Evolutionary conservation across 2,888 invertebrate species (phyloP), one percentile per base, ranked within the genome.

Genomic region (Microchrysa polita): DNA sequence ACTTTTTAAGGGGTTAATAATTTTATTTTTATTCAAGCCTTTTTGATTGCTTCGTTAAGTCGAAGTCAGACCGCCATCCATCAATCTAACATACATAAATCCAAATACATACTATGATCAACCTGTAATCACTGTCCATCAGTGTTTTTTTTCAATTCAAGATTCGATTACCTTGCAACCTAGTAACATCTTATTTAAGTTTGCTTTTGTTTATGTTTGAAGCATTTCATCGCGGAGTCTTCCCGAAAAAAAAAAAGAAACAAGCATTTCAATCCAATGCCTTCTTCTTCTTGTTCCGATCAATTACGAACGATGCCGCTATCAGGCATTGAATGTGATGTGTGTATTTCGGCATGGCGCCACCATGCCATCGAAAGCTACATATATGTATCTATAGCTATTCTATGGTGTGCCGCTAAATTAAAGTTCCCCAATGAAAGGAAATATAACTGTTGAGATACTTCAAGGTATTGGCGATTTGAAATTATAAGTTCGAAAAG

Each of bases 361-460:
- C 55, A n/a, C 10, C 44, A 27, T n/a, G n/a, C n/a, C n/a, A n/a
- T 34, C 27, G 27, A 34, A 34, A 34, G 7, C 27, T 5, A 2
- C 27, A 65, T n/a, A n/a, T n/a, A n/a, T n/a, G n/a, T n/a, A n/a
- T n/a, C n/a, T n/a, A n/a, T n/a, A n/a, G n/a, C n/a, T n/a, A n/a
- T n/a, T n/a, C n/a, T n/a, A n/a, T n/a, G n/a, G n/a, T n/a, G n/a
- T n/a, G n/a, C n/a, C n/a, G n/a, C n/a, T n/a, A n/a, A n/a, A n/a
- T n/a, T n/a, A n/a, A n/a, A n/a, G 44, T 20, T 65, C 20, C 40
- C 55, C 57, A 55, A 69, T 69, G 69, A 69, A 57, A 69, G 69
- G 69, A 69, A 69, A n/a, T n/a, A 69, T 69, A 69, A 69, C 69
- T 20, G 69, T 69, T 69, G 20, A 57, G 69, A 69, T 69, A 14